Conservation (phyloP, 2,888 invertebrate genomes). For the Epirrita christyi region DNA sequence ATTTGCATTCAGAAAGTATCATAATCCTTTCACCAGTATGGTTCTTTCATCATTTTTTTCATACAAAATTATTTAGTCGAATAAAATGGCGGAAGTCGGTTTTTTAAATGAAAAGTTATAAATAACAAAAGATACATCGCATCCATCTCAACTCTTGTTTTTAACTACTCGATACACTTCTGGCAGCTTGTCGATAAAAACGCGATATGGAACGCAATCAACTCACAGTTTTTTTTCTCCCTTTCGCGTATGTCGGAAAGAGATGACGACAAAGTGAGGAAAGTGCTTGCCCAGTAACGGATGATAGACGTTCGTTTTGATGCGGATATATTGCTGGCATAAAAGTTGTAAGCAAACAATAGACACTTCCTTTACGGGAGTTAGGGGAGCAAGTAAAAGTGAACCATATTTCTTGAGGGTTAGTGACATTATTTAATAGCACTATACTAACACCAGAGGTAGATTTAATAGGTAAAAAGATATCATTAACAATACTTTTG, state of each 20-base stretch:
- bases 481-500: no score
- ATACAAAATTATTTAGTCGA: no score
- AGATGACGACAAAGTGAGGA: slow-evolving; percentile 35
- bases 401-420: not conserved
- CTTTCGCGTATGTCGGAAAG: slow-evolving; percentile 14
- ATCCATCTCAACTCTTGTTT: slow-evolving; percentile 6
- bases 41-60: no score
- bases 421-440: not conserved
- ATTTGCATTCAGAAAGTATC: no score
- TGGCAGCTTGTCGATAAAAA: slow-evolving; percentile 41
- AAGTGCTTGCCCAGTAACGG: slow-evolving; percentile 28
- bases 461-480: no score
- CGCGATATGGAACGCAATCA: slow-evolving; percentile 37
- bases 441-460: no score
- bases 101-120: no score
- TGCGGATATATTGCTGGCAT: slow-evolving; percentile 10
- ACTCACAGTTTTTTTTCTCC: slow-evolving; percentile 33
- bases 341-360: slow-evolving; percentile 26
- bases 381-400: not conserved
- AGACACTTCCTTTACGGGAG: slow-evolving; percentile 1
- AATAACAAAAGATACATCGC: not conserved
- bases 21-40: no score
- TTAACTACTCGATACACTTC: slow-evolving; percentile 5
- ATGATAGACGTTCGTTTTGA: slow-evolving; percentile 30
- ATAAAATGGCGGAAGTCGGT: no score